phyloP scores from a whole-genome alignment of 2,888 invertebrate genomes.

The Nudaria mundana region DNA sequence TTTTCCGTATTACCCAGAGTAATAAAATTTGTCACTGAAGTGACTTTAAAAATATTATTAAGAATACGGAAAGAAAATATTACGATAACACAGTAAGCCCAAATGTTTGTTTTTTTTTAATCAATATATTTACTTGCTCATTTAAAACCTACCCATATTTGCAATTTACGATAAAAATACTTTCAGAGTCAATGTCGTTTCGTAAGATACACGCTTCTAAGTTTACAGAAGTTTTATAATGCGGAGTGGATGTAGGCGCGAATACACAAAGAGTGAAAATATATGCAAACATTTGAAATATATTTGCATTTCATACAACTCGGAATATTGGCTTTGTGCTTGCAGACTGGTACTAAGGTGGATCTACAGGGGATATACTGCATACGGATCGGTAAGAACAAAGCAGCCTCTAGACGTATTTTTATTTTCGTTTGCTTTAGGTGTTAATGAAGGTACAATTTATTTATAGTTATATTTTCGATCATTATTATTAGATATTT shows the following conservation, averaged over 20 bases:
- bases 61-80: slow-evolving; percentile 29
- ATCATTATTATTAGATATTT: too few species aligned
- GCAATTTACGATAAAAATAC: slow-evolving; percentile 2
- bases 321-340: slow-evolving; percentile 69
- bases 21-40: slow-evolving; percentile 54
- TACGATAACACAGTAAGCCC: too few species aligned
- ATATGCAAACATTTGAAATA: slow-evolving; percentile 79
- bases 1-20: slow-evolving; percentile 60
- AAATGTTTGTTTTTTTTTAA: slow-evolving; percentile 14
- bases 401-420: neutral
- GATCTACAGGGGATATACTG: slow-evolving; percentile 36
- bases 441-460: neutral
- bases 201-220: slow-evolving; percentile 17
- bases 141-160: too few species aligned
- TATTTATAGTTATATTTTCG: too few species aligned
- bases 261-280: slow-evolving; percentile 62
- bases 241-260: slow-evolving; percentile 52
- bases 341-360: slow-evolving; percentile 48
- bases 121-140: neutral
- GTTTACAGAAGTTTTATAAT: slow-evolving; percentile 31
- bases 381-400: neutral
- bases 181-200: slow-evolving; percentile 12
- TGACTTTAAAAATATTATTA: slow-evolving; percentile 38
- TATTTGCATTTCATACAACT: slow-evolving; percentile 77
- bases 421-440: neutral